phyloP scores from a whole-genome alignment of 2,888 invertebrate species.

The Sepioteuthis lessoniana region DNA sequence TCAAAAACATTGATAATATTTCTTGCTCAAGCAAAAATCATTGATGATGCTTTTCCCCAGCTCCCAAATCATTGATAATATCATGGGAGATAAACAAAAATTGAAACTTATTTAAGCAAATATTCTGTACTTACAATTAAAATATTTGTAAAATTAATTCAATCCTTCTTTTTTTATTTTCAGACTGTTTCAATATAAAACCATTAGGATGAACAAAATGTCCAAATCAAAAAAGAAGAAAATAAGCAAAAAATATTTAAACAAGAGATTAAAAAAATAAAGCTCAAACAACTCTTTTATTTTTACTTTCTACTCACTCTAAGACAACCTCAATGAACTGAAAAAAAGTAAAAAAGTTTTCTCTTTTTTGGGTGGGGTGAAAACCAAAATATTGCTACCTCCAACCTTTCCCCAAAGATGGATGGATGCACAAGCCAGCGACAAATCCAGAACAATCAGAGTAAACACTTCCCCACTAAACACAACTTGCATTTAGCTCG shows the following conservation, averaged over 20 bases:
- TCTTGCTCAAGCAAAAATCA: no score
- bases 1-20: no score
- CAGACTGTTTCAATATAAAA: background rate
- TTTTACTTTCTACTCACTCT: background rate
- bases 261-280: background rate
- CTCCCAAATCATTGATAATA: no score
- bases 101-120: no score
- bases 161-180: background rate
- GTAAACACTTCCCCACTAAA: background rate
- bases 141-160: no score
- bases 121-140: no score
- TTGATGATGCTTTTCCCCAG: no score
- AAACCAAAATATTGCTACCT: background rate
- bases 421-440: constrained; percentile 12
- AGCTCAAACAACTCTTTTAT: no score
- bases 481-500: background rate
- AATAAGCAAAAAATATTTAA: background rate
- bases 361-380: background rate
- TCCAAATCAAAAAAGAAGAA: no score
- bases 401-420: background rate
- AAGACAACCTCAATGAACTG: background rate
- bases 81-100: no score
- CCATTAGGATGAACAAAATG: background rate
- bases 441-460: background rate
- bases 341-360: background rate